Conservation (phyloP, 1,140 invertebrate species). For the Temnothorax longispinosus region DNA sequence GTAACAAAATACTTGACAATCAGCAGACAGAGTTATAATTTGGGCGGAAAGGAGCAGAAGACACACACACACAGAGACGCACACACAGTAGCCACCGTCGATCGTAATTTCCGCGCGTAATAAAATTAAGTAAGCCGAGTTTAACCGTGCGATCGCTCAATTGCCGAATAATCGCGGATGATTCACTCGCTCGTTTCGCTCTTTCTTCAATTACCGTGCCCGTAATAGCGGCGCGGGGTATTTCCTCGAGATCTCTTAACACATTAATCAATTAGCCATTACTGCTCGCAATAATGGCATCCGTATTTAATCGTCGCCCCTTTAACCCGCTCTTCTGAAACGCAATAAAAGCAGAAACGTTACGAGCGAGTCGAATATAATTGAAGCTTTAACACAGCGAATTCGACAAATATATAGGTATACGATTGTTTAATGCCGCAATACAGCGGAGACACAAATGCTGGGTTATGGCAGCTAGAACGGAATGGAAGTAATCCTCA, state of each 20-base stretch:
- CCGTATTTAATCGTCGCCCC: constrained; percentile 28
- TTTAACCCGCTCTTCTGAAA: not conserved
- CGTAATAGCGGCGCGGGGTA: constrained; percentile 4
- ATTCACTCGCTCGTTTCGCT: constrained; percentile 4
- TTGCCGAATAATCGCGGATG: constrained; percentile 41
- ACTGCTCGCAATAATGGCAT: constrained; percentile 30
- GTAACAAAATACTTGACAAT: constrained; percentile 36
- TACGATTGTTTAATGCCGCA: constrained; percentile 23
- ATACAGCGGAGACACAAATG: not conserved
- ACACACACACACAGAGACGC: no score
- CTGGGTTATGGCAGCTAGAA: not conserved
- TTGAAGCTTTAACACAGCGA: constrained; percentile 7
- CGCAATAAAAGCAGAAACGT: constrained; percentile 6
- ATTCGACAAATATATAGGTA: constrained; percentile 25
- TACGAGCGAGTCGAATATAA: constrained; percentile 8
- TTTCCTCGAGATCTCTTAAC: constrained; percentile 23
- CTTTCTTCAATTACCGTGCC: not conserved
- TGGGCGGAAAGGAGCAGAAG: not conserved
- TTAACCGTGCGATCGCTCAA: constrained; percentile 23
- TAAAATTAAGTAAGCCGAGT: constrained; percentile 24
- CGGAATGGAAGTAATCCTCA: constrained; percentile 38
- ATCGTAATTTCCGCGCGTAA: constrained; percentile 17
- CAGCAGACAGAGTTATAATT: not conserved
- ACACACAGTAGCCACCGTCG: no score
- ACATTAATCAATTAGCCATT: constrained; percentile 46